These are phyloP conservation scores for Drosophila orosa DNA, from an alignment of 1,140 invertebrate species.

Conservation along the genomic window DNA sequence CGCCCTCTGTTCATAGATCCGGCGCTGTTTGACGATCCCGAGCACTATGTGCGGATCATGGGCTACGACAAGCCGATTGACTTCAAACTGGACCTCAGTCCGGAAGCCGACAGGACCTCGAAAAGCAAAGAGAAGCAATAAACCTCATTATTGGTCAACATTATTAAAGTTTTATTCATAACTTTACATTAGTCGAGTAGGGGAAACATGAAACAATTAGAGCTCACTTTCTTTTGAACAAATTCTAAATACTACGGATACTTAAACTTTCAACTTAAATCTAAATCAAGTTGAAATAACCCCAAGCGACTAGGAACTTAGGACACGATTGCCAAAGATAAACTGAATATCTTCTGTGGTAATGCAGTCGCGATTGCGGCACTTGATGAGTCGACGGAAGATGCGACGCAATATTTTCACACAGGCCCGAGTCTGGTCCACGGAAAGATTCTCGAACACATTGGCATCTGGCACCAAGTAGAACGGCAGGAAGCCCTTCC, in stretches of 20 bases:
- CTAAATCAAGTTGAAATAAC: neutral
- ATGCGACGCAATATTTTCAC: neutral
- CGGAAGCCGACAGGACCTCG: neutral
- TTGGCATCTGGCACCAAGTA: conserved; percentile 46
- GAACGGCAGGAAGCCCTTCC: conserved; percentile 33
- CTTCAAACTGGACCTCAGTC: conserved; percentile 86
- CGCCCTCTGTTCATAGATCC: conserved; percentile 91
- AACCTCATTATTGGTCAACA: conserved; percentile 1
- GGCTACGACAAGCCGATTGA: conserved; percentile 96
- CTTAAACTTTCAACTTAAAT: neutral
- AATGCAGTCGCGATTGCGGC: conserved; percentile 10
- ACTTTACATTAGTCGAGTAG: neutral
- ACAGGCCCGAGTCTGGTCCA: neutral
- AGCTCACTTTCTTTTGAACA: neutral
- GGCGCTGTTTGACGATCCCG: conserved; percentile 87
- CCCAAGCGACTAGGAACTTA: neutral
- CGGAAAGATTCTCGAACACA: conserved; percentile 14
- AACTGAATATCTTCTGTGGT: conserved; percentile 10
- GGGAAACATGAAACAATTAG: neutral
- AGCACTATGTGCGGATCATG: conserved; percentile 93
- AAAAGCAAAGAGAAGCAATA: conserved; percentile 56
- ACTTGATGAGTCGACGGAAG: conserved; percentile 3
- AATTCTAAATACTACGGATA: neutral
- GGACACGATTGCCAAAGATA: conserved; percentile 14
- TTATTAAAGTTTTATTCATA: neutral